phyloP scores from a whole-genome alignment of 2,113 vertebrate species.

The Pollimyrus isidori region DNA sequence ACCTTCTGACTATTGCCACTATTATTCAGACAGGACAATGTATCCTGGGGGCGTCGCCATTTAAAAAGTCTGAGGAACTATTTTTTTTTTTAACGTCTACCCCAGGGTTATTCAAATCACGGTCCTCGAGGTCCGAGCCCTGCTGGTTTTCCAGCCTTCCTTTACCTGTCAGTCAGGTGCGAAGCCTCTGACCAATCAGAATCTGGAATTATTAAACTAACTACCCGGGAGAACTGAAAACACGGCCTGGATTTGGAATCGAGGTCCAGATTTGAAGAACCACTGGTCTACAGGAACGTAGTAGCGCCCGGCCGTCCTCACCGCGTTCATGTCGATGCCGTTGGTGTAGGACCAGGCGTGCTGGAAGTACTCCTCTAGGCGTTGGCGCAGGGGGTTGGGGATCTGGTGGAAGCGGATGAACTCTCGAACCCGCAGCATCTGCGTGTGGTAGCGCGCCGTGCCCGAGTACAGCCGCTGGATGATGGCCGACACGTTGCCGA shows the following conservation, averaged over 20 bases:
- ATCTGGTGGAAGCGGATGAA: constrained; percentile 72
- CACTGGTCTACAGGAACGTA: background rate
- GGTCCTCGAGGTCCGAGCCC: too few species aligned
- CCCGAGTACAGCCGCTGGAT: constrained; percentile 74
- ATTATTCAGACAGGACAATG: background rate
- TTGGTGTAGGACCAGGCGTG: constrained; percentile 70
- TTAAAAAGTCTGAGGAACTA: background rate
- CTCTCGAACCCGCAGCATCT: constrained; percentile 69
- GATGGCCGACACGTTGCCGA: constrained; percentile 75
- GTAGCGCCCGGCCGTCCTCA: constrained; percentile 34
- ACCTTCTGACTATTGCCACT: background rate
- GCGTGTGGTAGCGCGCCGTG: constrained; percentile 69
- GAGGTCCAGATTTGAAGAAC: too few species aligned
- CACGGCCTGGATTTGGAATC: too few species aligned
- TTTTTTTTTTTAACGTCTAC: too few species aligned
- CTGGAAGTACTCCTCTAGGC: constrained; percentile 68
- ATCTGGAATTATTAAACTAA: too few species aligned
- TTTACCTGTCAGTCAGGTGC: too few species aligned
- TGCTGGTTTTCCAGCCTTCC: too few species aligned
- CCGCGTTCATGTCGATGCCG: constrained; percentile 70
- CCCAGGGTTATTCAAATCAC: too few species aligned
- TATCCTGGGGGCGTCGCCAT: too few species aligned
- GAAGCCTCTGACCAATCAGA: too few species aligned
- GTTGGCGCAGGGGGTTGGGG: constrained; percentile 64
- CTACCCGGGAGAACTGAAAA: too few species aligned